These are phyloP conservation scores for Orthosia incerta DNA, from an alignment of 2,888 invertebrate genomes.

Conservation along the genomic window DNA sequence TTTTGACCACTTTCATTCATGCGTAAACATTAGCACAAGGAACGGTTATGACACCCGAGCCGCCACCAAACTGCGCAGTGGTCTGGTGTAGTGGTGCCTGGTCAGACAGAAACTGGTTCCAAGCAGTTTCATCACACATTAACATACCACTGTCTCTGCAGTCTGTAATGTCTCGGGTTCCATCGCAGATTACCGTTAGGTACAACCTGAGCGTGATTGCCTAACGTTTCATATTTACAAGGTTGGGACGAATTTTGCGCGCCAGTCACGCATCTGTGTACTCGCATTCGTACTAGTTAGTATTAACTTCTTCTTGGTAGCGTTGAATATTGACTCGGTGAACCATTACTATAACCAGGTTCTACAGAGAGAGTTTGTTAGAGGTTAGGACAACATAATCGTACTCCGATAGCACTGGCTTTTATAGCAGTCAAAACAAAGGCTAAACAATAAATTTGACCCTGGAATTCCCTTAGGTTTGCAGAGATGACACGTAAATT, in stretches of 20 bases:
- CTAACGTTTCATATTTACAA: slow-evolving; percentile 45
- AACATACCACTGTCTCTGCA: neutral
- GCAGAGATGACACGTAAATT: neutral
- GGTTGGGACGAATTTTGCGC: slow-evolving; percentile 30
- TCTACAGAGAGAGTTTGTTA: neutral
- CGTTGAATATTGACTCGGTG: neutral
- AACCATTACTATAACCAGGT: neutral
- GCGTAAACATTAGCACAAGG: slow-evolving; percentile 9
- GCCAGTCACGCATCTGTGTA: slow-evolving; percentile 9
- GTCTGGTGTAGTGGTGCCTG: neutral
- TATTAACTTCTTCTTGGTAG: neutral
- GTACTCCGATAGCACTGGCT: neutral
- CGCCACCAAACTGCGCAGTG: neutral
- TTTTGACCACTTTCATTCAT: slow-evolving; percentile 17
- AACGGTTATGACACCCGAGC: slow-evolving; percentile 4
- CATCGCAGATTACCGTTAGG: slow-evolving; percentile 39
- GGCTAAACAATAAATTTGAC: too few species aligned
- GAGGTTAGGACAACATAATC: neutral
- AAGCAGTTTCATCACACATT: slow-evolving; percentile 5
- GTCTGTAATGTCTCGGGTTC: slow-evolving; percentile 8
- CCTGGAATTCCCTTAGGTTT: neutral
- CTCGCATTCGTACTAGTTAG: neutral
- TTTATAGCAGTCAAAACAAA: neutral
- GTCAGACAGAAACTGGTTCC: neutral
- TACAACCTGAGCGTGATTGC: slow-evolving; percentile 34